A percentile compares a stretch with the other conserved stretches of the same genome.
These are phyloP conservation scores for Ellobius talpinus DNA, from an alignment of 2,113 vertebrate species.

Conservation along the genomic window DNA sequence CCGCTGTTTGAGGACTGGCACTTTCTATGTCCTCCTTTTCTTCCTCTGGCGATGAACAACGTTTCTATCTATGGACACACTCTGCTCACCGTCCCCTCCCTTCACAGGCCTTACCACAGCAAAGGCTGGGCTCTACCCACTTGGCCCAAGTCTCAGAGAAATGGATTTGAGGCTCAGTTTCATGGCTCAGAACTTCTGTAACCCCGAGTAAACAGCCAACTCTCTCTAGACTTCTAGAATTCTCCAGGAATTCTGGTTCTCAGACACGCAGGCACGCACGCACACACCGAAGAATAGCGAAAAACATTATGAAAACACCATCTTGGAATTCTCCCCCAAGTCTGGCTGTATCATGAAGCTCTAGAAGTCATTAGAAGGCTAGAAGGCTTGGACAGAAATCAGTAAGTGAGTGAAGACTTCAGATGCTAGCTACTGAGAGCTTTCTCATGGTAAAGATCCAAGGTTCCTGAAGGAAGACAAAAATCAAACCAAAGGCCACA, in stretches of 20 bases:
- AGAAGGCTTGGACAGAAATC: background rate
- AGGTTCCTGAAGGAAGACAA: background rate
- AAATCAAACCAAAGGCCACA: conserved; percentile 51
- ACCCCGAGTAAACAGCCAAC: background rate
- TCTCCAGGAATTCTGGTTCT: background rate
- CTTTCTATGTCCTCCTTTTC: background rate
- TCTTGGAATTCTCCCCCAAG: background rate
- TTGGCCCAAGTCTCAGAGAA: background rate
- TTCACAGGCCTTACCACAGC: background rate
- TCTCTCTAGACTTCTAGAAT: background rate
- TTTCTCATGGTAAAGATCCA: conserved; percentile 6
- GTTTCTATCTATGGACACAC: background rate
- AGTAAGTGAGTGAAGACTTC: background rate
- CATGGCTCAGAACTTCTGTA: background rate
- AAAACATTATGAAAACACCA: background rate
- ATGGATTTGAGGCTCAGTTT: conserved; percentile 3
- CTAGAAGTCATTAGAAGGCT: background rate
- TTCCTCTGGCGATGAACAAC: background rate
- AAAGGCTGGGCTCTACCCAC: background rate
- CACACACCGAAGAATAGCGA: fast-evolving
- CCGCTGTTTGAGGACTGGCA: background rate
- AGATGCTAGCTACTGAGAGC: background rate
- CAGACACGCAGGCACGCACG: background rate
- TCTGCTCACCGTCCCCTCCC: background rate
- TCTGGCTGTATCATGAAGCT: background rate